Conservation (phyloP, 1,140 invertebrate genomes). For the Philotrypesis tridentata region DNA sequence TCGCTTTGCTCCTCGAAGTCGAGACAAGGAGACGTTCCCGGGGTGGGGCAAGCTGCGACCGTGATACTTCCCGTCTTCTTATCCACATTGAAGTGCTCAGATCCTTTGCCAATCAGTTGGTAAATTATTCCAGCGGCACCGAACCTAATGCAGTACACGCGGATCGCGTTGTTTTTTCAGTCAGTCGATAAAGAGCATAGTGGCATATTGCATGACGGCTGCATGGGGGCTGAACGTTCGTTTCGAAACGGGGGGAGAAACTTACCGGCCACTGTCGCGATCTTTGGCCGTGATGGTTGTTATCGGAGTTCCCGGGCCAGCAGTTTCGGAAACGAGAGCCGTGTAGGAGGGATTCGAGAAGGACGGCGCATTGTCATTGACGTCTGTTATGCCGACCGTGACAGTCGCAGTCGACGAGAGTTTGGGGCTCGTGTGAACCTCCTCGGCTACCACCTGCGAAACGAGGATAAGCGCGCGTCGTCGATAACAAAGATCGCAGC, state of each 20-base stretch:
- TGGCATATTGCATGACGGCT: too few species aligned
- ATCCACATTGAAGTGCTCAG: slow-evolving; percentile 88
- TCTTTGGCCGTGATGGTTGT: slow-evolving; percentile 87
- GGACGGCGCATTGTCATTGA: slow-evolving; percentile 91
- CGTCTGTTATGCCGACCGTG: slow-evolving; percentile 86
- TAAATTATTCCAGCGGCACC: slow-evolving; percentile 89
- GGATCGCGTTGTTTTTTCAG: too few species aligned
- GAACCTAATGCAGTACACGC: too few species aligned
- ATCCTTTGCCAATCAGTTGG: slow-evolving; percentile 87
- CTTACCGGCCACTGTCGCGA: slow-evolving; percentile 86
- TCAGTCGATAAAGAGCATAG: too few species aligned
- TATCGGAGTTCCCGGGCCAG: slow-evolving; percentile 81
- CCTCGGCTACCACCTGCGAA: slow-evolving; percentile 85
- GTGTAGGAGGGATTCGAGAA: slow-evolving; percentile 86
- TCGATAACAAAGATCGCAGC: not conserved
- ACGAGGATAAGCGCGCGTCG: slow-evolving; percentile 11
- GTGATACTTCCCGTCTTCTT: slow-evolving; percentile 86
- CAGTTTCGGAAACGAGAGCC: slow-evolving; percentile 82
- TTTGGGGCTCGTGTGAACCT: slow-evolving; percentile 83
- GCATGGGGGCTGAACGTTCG: not conserved
- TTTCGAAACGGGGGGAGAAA: not conserved
- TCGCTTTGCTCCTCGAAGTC: slow-evolving; percentile 89
- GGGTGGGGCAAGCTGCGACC: slow-evolving; percentile 83
- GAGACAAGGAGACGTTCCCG: slow-evolving; percentile 81
- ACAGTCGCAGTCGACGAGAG: slow-evolving; percentile 91